Conservation (phyloP, 2,113 vertebrate species). For the Cyanoliseus patagonus region DNA sequence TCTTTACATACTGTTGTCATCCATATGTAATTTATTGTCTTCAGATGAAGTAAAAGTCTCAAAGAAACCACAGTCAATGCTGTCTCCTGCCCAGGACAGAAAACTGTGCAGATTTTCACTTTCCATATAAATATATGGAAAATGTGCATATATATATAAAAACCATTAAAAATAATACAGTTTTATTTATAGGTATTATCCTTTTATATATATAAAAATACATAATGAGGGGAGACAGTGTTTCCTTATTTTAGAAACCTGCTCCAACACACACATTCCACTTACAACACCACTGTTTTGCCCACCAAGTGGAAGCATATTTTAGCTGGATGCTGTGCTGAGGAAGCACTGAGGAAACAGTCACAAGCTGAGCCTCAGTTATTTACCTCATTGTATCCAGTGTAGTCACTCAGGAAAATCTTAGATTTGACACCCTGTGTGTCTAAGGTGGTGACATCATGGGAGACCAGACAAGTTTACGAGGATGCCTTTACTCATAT, state of each 20-base stretch:
- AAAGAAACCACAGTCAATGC: neutral
- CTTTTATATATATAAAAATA: neutral
- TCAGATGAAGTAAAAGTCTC: neutral
- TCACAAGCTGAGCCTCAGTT: neutral
- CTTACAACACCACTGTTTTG: neutral
- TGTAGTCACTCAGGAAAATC: neutral
- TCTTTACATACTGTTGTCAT: neutral
- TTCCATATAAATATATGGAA: neutral
- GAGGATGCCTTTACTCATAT: neutral
- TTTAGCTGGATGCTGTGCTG: neutral
- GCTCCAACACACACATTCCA: neutral
- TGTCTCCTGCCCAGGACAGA: neutral
- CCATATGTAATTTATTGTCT: neutral
- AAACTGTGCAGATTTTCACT: neutral
- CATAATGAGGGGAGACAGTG: neutral
- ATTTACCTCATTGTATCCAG: neutral
- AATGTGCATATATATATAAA: neutral
- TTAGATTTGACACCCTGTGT: fast-evolving
- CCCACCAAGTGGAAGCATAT: neutral
- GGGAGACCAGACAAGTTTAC: neutral
- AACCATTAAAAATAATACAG: neutral
- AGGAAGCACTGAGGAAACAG: neutral
- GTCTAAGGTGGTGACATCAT: neutral
- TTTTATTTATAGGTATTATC: neutral
- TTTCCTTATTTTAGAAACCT: neutral